These are phyloP conservation scores for Melipona bicolor DNA, from an alignment of 2,888 invertebrate species.

Conservation along the genomic window DNA sequence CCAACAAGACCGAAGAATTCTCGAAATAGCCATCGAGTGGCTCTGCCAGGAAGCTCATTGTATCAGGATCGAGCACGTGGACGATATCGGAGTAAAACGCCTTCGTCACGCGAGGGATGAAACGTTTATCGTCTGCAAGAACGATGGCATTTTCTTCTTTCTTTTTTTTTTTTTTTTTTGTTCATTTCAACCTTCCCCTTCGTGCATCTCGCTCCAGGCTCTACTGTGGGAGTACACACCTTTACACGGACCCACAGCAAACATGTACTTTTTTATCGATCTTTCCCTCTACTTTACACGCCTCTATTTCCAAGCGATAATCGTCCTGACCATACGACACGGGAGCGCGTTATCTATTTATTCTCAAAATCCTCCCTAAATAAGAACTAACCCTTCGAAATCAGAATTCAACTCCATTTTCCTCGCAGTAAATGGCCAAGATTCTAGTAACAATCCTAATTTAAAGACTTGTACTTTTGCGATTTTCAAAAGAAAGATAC, in stretches of 20 bases:
- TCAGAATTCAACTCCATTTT: neutral
- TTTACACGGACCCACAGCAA: conserved; percentile 25
- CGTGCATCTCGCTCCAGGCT: conserved; percentile 9
- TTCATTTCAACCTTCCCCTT: conserved; percentile 20
- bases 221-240: conserved; percentile 19
- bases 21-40: conserved; percentile 56
- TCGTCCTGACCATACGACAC: conserved; percentile 46
- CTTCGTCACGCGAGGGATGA: conserved; percentile 72
- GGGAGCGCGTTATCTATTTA: conserved; percentile 46
- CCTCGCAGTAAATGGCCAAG: neutral
- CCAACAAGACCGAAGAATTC: conserved; percentile 22
- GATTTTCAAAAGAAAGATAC: neutral
- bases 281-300: conserved; percentile 56
- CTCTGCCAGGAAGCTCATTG: conserved; percentile 46
- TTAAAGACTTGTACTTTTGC: neutral
- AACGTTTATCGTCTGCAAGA: conserved; percentile 65
- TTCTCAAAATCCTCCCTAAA: conserved; percentile 46
- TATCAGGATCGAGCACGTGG: conserved; percentile 68
- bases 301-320: conserved; percentile 60
- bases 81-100: conserved; percentile 66
- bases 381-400: neutral
- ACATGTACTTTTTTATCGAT: conserved; percentile 38
- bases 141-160: conserved; percentile 43
- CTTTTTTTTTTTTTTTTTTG: neutral
- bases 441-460: neutral